Base-by-base conservation (phyloP, 2,888 invertebrate species). In the Amiota communis region DNA sequence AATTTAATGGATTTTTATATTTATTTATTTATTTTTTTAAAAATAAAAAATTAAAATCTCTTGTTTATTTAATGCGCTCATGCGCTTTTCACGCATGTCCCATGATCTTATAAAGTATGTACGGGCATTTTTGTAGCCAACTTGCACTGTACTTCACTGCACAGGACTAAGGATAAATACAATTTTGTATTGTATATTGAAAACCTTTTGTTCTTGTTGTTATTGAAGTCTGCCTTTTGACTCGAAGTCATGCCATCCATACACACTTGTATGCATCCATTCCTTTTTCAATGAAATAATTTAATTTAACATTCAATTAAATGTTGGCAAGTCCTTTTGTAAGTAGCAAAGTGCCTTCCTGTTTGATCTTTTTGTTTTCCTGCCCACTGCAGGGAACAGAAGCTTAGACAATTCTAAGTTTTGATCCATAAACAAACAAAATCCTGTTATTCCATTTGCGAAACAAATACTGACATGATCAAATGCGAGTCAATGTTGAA, bases 261-360 rank as follows among this genome's bases (percentile, higher is more conserved):
- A 57, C 57, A 57, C 4, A n/a, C 17, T 4, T 17, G n/a, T 17
- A 57, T 11, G 17, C 17, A 59, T 61, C 17, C 12, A 71, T 71
- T 15, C 6, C 49, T 65, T 75, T n/a, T 74, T 73, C 76, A 61
- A 63, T 65, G 56, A 65, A 65, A 71, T 80, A 83, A 83, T 83
- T 83, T 73, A 80, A 84, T 81, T 81, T 82, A 72, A 82, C 83
- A 79, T 84, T 82, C 79, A 80, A 82, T 82, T 81, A 83, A 78
- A 76, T 77, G 77, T 83, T 70, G 80, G 81, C 79, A 75, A 78
- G 78, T 8, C 17, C 17, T 69, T 13, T 68, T 61, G 47, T 57
- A 57, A 70, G 47, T 47, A 17, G 6, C 20, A 9, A 57, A 57
- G 47, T 56, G 49, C 20, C 47, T 56, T 36, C 2, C 47, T 13